Percentiles rank a stretch among this genome's conserved stretches.
Conservation (phyloP, 2,113 vertebrate species). For the Platichthys stellatus region DNA sequence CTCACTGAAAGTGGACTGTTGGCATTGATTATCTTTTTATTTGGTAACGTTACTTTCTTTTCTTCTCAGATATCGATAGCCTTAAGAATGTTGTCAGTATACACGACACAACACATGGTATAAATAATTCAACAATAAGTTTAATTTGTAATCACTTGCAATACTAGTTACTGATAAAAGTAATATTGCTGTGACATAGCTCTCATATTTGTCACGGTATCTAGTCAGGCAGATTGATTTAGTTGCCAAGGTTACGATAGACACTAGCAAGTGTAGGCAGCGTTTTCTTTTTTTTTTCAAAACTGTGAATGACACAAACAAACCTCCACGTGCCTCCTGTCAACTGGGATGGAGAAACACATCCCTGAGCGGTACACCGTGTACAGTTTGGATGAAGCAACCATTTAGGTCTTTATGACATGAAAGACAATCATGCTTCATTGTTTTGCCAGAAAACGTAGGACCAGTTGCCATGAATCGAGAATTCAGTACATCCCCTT, state of each 20-base stretch:
- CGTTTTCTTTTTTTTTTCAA: neutral
- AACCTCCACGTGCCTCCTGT: too few relatives aligned
- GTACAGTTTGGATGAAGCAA: neutral
- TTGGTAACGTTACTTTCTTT: neutral
- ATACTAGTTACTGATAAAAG: neutral
- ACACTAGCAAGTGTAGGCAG: neutral
- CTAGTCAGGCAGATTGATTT: neutral
- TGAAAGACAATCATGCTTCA: neutral
- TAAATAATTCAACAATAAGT: neutral
- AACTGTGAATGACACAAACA: slow-evolving; percentile 1
- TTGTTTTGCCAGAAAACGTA: slow-evolving; percentile 1
- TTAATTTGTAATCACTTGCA: neutral
- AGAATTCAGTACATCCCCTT: neutral
- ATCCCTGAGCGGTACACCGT: neutral
- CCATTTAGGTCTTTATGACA: slow-evolving; percentile 8
- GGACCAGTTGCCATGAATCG: neutral
- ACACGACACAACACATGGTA: too few relatives aligned
- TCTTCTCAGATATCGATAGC: neutral
- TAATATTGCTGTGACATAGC: neutral
- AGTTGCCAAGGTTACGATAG: neutral
- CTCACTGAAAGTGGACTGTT: neutral
- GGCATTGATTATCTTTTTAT: too few relatives aligned
- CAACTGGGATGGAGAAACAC: neutral
- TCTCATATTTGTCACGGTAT: neutral
- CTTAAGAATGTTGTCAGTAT: neutral